phyloP scores from a whole-genome alignment of 2,888 invertebrate species.

The Hyalella azteca region DNA sequence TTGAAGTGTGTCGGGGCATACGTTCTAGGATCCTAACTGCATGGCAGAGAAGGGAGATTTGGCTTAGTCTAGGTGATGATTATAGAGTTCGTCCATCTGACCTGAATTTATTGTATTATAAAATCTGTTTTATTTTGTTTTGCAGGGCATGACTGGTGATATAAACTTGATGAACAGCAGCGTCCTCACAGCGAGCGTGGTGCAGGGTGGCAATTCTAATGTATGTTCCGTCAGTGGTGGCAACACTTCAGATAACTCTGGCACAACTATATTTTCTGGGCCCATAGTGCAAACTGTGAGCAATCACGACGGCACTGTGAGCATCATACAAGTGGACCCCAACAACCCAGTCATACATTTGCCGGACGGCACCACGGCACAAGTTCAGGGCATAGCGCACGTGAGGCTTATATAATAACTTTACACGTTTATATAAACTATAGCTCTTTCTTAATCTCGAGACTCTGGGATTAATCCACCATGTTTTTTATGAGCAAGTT shows the following conservation, averaged over 20 bases:
- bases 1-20: no score
- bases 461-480: no score
- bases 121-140: no score
- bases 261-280: conserved; percentile 74
- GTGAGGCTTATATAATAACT: conserved; percentile 62
- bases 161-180: conserved; percentile 80
- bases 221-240: not conserved
- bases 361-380: conserved; percentile 94
- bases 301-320: conserved; percentile 94
- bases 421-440: no score
- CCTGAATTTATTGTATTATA: no score
- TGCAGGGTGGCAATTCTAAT: conserved; percentile 39
- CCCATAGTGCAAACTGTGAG: conserved; percentile 94
- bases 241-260: conserved; percentile 61
- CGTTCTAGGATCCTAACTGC: no score
- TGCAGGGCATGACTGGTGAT: conserved; percentile 61
- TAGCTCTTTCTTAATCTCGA: no score
- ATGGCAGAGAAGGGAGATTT: no score
- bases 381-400: conserved; percentile 81
- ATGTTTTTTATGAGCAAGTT: no score
- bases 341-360: conserved; percentile 92
- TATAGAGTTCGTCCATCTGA: no score
- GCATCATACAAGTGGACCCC: conserved; percentile 93
- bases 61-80: no score
- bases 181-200: conserved; percentile 62